Evolutionary conservation across 64 coral and sea anemone genomes (phyloP), one percentile per base, ranked within the genome.

Genomic region (Trachythela sp.): DNA sequence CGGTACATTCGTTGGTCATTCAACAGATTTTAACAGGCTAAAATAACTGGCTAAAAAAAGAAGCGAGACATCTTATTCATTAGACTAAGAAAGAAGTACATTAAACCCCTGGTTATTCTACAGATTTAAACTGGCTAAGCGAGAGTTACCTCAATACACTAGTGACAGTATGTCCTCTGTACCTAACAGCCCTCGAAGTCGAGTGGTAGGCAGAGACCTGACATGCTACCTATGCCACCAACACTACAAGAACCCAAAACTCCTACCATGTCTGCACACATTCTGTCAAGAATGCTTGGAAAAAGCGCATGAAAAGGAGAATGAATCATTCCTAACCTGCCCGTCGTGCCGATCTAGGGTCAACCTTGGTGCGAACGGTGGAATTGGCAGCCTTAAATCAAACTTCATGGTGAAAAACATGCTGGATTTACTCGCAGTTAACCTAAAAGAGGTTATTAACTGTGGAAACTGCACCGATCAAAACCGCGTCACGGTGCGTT

Each of bases 391-490:
- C 20, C 59, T 68, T 6, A 22, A 68, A 31, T 68, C 40, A 39
- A 88, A 89, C 64, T 89, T 89, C 31, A 70, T 89, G 39, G 40
- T 89, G 10, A 89, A 89, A 40, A 89, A 89, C 87, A 77, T 89
- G 59, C 30, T 68, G 3, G 59, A 68, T 89, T 36, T 89, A 8
- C 75, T 71, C 68, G 87, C 75, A 27, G 68, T 89, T 13, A 71
- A 64, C 70, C 87, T 89, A 38, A 64, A 48, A 1, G 87, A 71
- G 41, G 87, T 64, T 30, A 89, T 89, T 14, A 42, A 77, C n/a
- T 89, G 87, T 49, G 59, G 70, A 33, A 89, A 48, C 35, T 89
- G 87, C 70, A 58, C 71, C 36, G 75, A 45, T 70, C 38, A 71
- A 40, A 71, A 89, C 10, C 38, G 52, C 35, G 52, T 64, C n/a